Evolutionary conservation across 2,113 vertebrate species (phyloP).

Genomic region (Alectura lathami): DNA sequence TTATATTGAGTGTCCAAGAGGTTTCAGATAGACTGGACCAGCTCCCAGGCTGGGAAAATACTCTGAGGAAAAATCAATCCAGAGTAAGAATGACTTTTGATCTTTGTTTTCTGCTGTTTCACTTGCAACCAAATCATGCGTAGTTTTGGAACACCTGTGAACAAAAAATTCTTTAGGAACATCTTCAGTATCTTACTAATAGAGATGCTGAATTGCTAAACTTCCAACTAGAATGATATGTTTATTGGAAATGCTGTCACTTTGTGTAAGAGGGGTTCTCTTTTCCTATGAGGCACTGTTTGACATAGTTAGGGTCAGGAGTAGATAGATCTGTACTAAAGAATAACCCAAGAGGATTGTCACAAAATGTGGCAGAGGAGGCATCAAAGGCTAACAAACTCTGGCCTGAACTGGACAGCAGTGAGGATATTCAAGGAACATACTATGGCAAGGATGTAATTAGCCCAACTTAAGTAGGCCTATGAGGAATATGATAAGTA

Average conservation of each 20-base stretch:
- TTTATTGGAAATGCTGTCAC: background rate
- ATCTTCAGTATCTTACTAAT: background rate
- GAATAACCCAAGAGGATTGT: background rate
- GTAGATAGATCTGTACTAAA: background rate
- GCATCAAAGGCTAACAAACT: background rate
- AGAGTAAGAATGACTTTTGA: background rate
- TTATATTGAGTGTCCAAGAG: background rate
- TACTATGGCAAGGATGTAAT: rapidly evolving
- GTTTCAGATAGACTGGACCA: background rate
- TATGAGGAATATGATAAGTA: background rate
- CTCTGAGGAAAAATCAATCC: background rate
- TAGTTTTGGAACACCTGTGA: background rate
- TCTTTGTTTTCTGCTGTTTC: background rate
- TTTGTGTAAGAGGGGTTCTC: background rate
- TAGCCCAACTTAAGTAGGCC: background rate
- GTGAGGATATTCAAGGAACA: background rate
- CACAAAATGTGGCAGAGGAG: background rate
- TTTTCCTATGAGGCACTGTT: background rate
- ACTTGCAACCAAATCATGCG: background rate
- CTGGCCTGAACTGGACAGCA: background rate
- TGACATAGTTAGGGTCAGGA: background rate
- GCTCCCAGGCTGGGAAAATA: background rate
- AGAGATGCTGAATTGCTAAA: background rate
- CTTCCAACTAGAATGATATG: background rate
- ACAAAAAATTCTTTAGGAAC: background rate